A percentile compares a stretch with the other conserved stretches of the same genome.
Conservation (phyloP, 2,888 invertebrate genomes). For the Acronicta psi region DNA sequence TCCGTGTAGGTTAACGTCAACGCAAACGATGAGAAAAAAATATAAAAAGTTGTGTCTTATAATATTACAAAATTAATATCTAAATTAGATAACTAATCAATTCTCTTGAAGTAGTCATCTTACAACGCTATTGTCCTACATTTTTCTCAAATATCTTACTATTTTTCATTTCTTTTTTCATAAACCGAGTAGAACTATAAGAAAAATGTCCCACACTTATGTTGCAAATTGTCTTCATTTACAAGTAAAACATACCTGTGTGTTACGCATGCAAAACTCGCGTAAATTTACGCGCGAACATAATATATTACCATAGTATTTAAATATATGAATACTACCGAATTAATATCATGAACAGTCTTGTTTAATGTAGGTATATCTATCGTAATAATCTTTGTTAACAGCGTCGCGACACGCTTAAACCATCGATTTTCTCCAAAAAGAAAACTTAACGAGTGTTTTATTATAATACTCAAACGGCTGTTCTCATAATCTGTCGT, state of each 20-base stretch:
- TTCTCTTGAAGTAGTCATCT: too few relatives aligned
- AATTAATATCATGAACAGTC: conserved; percentile 21
- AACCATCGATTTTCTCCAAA: conserved; percentile 24
- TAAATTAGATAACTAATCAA: too few relatives aligned
- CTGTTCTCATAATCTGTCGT: conserved; percentile 40
- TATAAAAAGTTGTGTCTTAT: too few relatives aligned
- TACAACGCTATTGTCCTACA: too few relatives aligned
- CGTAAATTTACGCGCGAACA: conserved; percentile 26
- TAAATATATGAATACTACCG: conserved; percentile 32
- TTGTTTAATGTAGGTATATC: conserved; percentile 9
- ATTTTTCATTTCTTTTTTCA: conserved; percentile 15
- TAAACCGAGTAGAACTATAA: conserved; percentile 16
- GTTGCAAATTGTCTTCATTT: conserved; percentile 1
- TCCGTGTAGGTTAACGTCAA: too few relatives aligned
- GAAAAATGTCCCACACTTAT: conserved; percentile 9
- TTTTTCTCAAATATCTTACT: too few relatives aligned
- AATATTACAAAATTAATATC: too few relatives aligned
- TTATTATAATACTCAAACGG: conserved; percentile 32
- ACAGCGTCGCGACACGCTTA: conserved; percentile 16
- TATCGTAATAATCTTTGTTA: conserved; percentile 24
- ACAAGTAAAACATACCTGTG: conserved; percentile 14
- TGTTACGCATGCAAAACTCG: conserved; percentile 15
- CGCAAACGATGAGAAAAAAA: too few relatives aligned
- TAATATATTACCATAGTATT: conserved; percentile 35
- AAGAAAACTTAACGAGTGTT: conserved; percentile 44